phyloP scores from a whole-genome alignment of 92 coral and sea anemone genomes.

The Nematostella vectensis region DNA sequence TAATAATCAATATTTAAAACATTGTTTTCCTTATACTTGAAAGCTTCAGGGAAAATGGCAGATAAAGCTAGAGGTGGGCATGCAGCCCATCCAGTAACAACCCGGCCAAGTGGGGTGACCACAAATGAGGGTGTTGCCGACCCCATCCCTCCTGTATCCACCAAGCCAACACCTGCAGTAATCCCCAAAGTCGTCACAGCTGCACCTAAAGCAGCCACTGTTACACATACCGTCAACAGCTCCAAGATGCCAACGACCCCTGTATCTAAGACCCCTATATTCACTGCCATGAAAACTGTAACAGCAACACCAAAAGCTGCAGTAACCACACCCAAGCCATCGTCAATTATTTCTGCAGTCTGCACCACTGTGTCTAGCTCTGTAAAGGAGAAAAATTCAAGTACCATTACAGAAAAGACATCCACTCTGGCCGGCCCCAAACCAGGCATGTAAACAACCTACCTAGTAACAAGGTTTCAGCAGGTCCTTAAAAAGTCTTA shows the following conservation, averaged over 20 bases:
- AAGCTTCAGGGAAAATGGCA: no score
- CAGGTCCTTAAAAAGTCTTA: no score
- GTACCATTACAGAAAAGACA: constrained; percentile 10
- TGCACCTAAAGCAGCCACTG: constrained; percentile 7
- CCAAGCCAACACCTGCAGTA: constrained; percentile 6
- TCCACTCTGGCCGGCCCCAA: constrained; percentile 4
- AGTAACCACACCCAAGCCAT: constrained; percentile 10
- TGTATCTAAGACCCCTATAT: constrained; percentile 24
- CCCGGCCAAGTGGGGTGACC: no score
- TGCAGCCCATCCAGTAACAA: no score
- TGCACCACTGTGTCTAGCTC: constrained; percentile 21
- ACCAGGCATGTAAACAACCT: constrained; percentile 8
- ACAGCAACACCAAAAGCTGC: constrained; percentile 19
- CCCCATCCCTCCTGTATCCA: no score
- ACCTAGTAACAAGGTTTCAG: no score
- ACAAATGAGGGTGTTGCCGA: no score
- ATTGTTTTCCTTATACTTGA: no score
- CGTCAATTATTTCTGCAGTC: constrained; percentile 9
- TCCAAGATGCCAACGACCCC: neutral
- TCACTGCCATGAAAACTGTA: constrained; percentile 22
- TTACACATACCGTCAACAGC: constrained; percentile 1
- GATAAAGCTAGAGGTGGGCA: no score
- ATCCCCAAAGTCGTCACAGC: constrained; percentile 6
- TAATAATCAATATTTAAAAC: no score
- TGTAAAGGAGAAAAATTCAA: constrained; percentile 13